Base-by-base conservation (phyloP, 2,797 vertebrate species). In the Zenarchopterus dispar region DNA sequence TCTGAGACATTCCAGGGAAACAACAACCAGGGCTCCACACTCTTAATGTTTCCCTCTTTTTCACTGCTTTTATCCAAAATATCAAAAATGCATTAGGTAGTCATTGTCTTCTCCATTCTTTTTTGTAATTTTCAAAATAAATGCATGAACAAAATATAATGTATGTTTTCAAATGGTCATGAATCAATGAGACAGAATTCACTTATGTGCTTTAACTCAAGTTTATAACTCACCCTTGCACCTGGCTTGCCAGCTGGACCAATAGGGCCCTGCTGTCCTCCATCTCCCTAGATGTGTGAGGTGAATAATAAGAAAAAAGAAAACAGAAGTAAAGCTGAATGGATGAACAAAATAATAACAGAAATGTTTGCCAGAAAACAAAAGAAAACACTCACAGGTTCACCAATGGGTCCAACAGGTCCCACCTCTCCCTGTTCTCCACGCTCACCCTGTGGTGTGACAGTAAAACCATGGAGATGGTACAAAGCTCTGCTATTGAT, bases 341-440 rank as follows among this genome's bases (percentile, higher is more conserved):
- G 43, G 17, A 41, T n/a, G 0, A 49, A 23, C 5, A 51, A 39
- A 49, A 61, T 10, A 22, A 3, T 17, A 16, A 43, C 28, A 28
- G 28, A 28, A 28, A 55, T 51, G 46, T 17, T 3, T 45, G n/a
- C 36, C 21, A 47, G 45, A 15, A 47, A 47, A 23, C 22, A 46
- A 47, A 23, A 36, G 5, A 13, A 24, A 64, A 56, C 70, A 96
- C 97, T 97, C 82, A 99, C 98, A 56, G 94, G 86, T 58, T 91
- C 91, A 21, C 98, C 98, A 3, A 88, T 90, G 1, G 96, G 95
- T 86, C 98, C 98, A 41, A 88, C 52, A 44, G 95, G 88, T 80
- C 98, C 98, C 39, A 93, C 19, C 85, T 94, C 95, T 53, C 98
- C 98, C 51, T 94, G 93, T 7, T 94, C 94, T 43, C 98, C 98